Conservation (phyloP, 2,113 vertebrate species). For the Ploceus nigricollis region DNA sequence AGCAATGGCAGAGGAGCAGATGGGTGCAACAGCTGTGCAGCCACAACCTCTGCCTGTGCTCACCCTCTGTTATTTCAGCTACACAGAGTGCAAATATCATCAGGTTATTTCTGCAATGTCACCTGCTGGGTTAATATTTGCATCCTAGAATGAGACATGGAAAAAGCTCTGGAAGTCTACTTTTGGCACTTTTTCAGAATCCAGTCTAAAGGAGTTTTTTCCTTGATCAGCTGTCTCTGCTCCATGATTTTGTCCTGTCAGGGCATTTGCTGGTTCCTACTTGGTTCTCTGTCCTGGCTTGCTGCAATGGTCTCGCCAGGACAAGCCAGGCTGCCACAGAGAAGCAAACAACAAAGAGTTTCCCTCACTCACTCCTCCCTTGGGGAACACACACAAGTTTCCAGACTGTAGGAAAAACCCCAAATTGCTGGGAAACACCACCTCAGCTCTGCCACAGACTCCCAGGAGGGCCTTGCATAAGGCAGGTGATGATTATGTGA, state of each 20-base stretch:
- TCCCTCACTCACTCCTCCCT: not conserved
- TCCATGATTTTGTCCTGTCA: not conserved
- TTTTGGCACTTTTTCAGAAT: not conserved
- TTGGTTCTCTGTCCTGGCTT: not conserved
- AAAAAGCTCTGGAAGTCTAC: not conserved
- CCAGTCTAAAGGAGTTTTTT: not conserved
- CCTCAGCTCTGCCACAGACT: not conserved
- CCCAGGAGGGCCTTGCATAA: not conserved
- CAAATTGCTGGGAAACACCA: not conserved
- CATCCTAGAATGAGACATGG: not conserved
- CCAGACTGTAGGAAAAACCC: not conserved
- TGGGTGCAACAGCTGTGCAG: not conserved
- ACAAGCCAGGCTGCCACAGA: not conserved
- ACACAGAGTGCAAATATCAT: not conserved
- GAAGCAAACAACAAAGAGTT: not conserved
- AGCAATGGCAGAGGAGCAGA: not conserved
- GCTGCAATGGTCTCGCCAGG: not conserved
- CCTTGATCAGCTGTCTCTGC: not conserved
- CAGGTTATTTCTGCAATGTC: not conserved
- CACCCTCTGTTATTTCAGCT: not conserved
- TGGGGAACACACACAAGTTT: not conserved
- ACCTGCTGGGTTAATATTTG: not conserved
- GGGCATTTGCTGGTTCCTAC: not conserved
- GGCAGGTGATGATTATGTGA: not conserved
- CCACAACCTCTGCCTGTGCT: not conserved